Base-by-base conservation (phyloP, 2,888 invertebrate species). In the Branchellion lobata region DNA sequence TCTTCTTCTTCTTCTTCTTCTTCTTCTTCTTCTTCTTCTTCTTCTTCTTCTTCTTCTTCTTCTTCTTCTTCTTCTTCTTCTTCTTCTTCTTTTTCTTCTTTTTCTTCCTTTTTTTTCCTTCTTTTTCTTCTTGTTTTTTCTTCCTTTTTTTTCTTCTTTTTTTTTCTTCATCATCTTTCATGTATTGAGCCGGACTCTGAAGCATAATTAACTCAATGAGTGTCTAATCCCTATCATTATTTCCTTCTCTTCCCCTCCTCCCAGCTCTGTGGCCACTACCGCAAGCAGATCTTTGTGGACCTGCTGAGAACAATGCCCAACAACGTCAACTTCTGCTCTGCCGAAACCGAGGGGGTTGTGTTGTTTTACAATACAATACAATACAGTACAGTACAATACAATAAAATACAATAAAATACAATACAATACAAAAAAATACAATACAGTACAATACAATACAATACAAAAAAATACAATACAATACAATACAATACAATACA, bases 231-330 rank as follows among this genome's bases (percentile, higher is more conserved):
- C 18, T 14, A 14, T 14, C 18, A 14, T 47, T 47, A 14, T 47
- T 14, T 8, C 47, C 47, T 47, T 47, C 11, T 47, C 8, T 47
- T 14, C 8, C 8, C 47, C 47, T 31, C 11, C n/a, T 61, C 84
- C 53, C 83, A 89, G 89, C 84, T 86, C 82, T 87, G 88, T n/a
- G 85, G 86, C 11, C 85, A 85, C 27, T 88, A 89, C 83, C 85
- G 88, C 82, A 89, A 89, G 83, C 90, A 90, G 85, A 89, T 90
- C 74, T 87, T 87, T 36, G 85, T 90, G 61, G 90, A 90, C 83
- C 84, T 90, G 27, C 86, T 89, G 84, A 83, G 90, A 79, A 90
- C 90, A 0, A 89, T 90, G 89, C 90, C 90, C 0, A 86, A 85
- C 78, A 90, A 90, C 83, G 86, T 89, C 57, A 89, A 89, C 82